A percentile compares a stretch with the other conserved stretches of the same genome.
Evolutionary conservation across 2,888 invertebrate genomes (phyloP).

Genomic region (Hedychridium roseum): DNA sequence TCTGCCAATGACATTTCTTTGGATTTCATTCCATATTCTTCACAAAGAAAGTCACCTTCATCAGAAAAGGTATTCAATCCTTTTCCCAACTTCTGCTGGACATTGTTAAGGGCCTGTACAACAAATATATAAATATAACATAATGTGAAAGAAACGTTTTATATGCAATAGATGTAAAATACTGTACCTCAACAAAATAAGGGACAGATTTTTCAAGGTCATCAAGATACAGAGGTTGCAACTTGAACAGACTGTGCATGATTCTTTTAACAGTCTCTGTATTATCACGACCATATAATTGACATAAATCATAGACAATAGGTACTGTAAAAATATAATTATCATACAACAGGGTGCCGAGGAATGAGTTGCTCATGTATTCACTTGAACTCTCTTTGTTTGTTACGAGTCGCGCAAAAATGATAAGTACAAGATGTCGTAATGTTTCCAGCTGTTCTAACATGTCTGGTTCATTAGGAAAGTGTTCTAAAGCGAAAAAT

Average conservation of each 20-base stretch:
- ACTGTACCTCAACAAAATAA: constrained; percentile 35
- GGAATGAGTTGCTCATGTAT: constrained; percentile 73
- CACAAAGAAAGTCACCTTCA: no score
- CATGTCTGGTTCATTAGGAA: constrained; percentile 63
- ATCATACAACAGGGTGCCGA: constrained; percentile 78
- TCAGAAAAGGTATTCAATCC: constrained; percentile 15
- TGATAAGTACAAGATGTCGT: constrained; percentile 70
- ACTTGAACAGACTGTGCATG: constrained; percentile 71
- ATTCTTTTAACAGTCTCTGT: constrained; percentile 70
- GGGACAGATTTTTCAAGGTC: constrained; percentile 34
- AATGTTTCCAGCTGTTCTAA: constrained; percentile 70
- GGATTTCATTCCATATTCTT: no score
- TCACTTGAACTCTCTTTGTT: constrained; percentile 70
- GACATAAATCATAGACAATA: constrained; percentile 80
- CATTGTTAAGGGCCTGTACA: constrained; percentile 57
- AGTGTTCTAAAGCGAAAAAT: constrained; percentile 67
- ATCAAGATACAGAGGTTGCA: constrained; percentile 66
- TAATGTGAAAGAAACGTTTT: constrained; percentile 6
- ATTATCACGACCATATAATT: constrained; percentile 77
- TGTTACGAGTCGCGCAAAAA: constrained; percentile 80
- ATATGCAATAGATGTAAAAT: constrained; percentile 9
- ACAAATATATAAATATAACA: constrained; percentile 10
- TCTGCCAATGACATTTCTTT: no score
- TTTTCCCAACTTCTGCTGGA: constrained; percentile 50
- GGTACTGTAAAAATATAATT: constrained; percentile 86